Percentiles rank a stretch among this genome's conserved stretches.
These are phyloP conservation scores for Icerya purchasi DNA, from an alignment of 2,888 invertebrate genomes.

Conservation along the genomic window DNA sequence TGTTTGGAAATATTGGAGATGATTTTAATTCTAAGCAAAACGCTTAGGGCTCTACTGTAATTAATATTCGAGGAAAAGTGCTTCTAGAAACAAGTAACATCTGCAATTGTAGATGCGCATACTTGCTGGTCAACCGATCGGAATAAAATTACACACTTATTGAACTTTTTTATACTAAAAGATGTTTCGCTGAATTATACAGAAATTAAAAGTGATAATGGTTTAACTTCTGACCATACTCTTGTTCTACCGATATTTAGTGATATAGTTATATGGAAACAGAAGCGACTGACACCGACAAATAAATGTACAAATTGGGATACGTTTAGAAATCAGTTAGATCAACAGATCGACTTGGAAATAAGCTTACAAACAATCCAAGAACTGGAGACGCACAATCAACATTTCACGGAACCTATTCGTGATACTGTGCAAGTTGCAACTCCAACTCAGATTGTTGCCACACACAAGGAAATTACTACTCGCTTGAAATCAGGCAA, in stretches of 20 bases:
- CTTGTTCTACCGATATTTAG: background rate
- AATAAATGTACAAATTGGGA: background rate
- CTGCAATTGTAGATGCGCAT: background rate
- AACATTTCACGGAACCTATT: background rate
- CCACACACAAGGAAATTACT: too few relatives aligned
- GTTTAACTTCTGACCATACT: background rate
- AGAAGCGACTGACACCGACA: background rate
- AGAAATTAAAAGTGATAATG: background rate
- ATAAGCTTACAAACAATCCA: too few relatives aligned
- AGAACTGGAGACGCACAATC: too few relatives aligned
- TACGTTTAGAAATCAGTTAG: background rate
- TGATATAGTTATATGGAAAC: background rate
- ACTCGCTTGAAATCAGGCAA: too few relatives aligned
- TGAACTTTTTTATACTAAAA: background rate
- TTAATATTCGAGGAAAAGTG: background rate
- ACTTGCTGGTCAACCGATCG: background rate
- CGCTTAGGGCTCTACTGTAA: background rate
- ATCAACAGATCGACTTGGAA: too few relatives aligned
- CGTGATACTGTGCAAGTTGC: too few relatives aligned
- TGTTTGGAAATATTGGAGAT: background rate
- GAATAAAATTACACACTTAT: background rate
- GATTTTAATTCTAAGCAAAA: background rate
- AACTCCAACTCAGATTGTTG: too few relatives aligned
- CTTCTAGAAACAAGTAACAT: background rate
- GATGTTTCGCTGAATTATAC: background rate